Conservation (phyloP, 2,888 invertebrate species). For the Dilophus febrilis region DNA sequence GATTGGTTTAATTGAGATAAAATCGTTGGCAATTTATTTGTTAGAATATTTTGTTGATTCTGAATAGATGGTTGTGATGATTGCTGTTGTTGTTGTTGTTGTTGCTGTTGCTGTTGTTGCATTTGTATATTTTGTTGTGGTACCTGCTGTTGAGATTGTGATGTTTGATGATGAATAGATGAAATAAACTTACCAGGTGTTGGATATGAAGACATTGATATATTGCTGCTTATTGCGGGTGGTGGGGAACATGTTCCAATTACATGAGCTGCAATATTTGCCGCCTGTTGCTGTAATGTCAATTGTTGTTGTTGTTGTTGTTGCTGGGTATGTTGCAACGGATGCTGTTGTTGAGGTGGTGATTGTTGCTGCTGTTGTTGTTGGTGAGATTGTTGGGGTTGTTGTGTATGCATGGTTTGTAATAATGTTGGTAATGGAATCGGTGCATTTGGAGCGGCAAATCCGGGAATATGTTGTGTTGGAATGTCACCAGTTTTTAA, state of each 20-base stretch:
- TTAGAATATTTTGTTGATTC: background rate
- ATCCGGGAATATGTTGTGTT: conserved; percentile 13
- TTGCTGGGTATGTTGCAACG: conserved; percentile 2
- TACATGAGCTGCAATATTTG: conserved; percentile 10
- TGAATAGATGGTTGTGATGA: background rate
- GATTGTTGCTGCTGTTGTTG: conserved; percentile 4
- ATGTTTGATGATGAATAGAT: too few relatives aligned
- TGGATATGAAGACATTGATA: conserved; percentile 19
- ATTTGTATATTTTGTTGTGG: conserved; percentile 1
- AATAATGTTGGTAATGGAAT: conserved; percentile 18
- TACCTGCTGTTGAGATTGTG: conserved; percentile 6
- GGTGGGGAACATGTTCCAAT: conserved; percentile 19
- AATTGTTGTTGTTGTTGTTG: conserved; percentile 4
- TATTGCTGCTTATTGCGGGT: conserved; percentile 25
- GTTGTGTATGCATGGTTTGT: conserved; percentile 1
- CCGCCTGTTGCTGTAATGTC: conserved; percentile 1
- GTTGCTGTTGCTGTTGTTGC: too few relatives aligned
- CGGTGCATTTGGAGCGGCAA: conserved; percentile 19
- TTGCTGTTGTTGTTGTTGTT: too few relatives aligned
- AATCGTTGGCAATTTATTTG: background rate
- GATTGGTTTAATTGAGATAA: too few relatives aligned
- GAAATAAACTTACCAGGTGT: background rate
- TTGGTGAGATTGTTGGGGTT: conserved; percentile 3
- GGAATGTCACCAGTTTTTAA: conserved; percentile 37
- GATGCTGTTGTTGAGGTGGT: conserved; percentile 8